These are phyloP conservation scores for Heliothis peltigera DNA, from an alignment of 2,888 invertebrate species.

Conservation along the genomic window DNA sequence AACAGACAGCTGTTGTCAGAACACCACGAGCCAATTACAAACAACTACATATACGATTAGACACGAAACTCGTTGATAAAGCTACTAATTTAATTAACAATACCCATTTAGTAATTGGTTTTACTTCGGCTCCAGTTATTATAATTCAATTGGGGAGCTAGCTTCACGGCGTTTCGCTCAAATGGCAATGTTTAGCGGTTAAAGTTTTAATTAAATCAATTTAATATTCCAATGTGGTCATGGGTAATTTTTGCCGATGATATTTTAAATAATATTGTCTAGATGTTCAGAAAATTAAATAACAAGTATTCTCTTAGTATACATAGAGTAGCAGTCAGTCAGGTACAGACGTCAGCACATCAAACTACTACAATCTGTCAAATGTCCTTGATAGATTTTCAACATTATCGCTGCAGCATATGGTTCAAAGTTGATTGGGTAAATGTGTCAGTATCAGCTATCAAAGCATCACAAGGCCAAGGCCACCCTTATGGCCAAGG, in stretches of 20 bases:
- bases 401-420: no score
- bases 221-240: neutral
- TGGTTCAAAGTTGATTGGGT: no score
- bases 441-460: no score
- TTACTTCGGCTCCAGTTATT: conserved; percentile 51
- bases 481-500: no score
- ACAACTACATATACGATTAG: conserved; percentile 21
- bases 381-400: no score
- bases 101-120: conserved; percentile 58
- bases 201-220: conserved; percentile 21
- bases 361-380: no score
- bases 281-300: neutral
- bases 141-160: conserved; percentile 52
- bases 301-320: neutral
- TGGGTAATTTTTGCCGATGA: neutral
- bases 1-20: conserved; percentile 20
- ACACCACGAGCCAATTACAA: conserved; percentile 16
- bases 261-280: no score
- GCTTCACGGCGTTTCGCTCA: conserved; percentile 18
- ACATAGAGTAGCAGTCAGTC: no score
- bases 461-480: no score
- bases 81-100: conserved; percentile 53
- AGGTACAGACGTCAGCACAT: no score
- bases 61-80: conserved; percentile 35
- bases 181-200: conserved; percentile 28